Conservation (phyloP, 2,797 vertebrate species). For the Chrysocyon brachyurus region DNA sequence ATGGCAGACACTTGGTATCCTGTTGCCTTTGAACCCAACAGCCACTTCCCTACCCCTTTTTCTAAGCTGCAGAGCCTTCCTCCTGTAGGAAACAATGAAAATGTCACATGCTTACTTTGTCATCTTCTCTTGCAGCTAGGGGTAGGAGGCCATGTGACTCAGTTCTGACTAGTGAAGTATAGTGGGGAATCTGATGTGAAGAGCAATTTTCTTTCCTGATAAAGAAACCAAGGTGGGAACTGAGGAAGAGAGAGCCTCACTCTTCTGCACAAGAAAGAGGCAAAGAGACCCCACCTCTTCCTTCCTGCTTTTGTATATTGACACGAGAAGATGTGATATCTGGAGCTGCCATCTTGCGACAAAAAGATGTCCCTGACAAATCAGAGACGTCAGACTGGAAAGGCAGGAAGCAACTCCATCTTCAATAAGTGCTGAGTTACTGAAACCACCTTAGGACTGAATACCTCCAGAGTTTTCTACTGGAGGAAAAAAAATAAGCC, state of each 20-base stretch:
- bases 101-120: not conserved
- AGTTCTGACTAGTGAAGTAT: not conserved
- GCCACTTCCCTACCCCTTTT: not conserved
- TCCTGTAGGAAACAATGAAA: not conserved
- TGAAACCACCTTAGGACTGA: not conserved
- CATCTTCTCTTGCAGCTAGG: not conserved
- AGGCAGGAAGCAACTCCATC: not conserved
- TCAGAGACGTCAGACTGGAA: not conserved
- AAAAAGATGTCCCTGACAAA: not conserved
- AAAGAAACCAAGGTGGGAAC: not conserved
- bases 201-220: not conserved
- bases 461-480: not conserved
- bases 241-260: not conserved
- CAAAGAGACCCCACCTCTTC: not conserved
- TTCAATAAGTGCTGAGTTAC: not conserved
- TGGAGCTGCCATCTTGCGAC: not conserved
- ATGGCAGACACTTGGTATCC: not conserved
- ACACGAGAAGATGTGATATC: not conserved
- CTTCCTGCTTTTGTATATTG: not conserved
- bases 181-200: not conserved
- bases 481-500: not conserved
- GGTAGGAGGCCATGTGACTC: not conserved
- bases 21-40: not conserved
- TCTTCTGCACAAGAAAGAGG: not conserved
- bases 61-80: not conserved